These are phyloP conservation scores for Myotis myotis DNA, from an alignment of 2,797 vertebrate species.

Conservation along the genomic window DNA sequence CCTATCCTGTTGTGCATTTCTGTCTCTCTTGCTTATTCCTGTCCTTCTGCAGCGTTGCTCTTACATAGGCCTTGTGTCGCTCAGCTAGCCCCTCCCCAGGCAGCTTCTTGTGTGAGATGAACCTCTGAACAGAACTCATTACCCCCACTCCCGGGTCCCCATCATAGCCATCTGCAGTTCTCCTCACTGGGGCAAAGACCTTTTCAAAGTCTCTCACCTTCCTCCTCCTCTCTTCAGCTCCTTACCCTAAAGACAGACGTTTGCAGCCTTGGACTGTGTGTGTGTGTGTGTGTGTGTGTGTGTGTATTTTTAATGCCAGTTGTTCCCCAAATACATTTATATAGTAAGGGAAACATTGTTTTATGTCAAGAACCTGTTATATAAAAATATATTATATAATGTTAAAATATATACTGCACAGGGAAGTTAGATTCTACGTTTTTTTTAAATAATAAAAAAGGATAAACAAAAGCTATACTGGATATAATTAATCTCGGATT, in stretches of 20 bases:
- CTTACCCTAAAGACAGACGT: background rate
- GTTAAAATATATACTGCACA: conserved; percentile 73
- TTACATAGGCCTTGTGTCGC: background rate
- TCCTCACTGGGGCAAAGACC: background rate
- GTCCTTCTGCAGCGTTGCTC: background rate
- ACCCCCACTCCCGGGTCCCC: background rate
- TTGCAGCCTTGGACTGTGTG: background rate
- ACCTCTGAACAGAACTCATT: background rate
- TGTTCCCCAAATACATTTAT: conserved; percentile 65
- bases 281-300: background rate
- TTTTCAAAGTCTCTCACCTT: conserved; percentile 28
- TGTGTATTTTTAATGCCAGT: conserved; percentile 44
- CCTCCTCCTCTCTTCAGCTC: background rate
- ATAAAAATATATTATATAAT: conserved; percentile 78
- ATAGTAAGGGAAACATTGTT: conserved; percentile 69
- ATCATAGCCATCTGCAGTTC: background rate
- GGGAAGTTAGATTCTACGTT: conserved; percentile 51
- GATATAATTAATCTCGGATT: conserved; percentile 18
- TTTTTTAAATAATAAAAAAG: conserved; percentile 47
- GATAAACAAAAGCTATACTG: conserved; percentile 25
- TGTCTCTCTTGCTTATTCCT: background rate
- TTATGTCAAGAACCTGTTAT: conserved; percentile 77
- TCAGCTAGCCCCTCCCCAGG: background rate
- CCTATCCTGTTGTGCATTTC: background rate
- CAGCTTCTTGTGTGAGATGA: background rate